phyloP scores from a whole-genome alignment of 2,888 invertebrate species.

The Chrysotoxum bicinctum region DNA sequence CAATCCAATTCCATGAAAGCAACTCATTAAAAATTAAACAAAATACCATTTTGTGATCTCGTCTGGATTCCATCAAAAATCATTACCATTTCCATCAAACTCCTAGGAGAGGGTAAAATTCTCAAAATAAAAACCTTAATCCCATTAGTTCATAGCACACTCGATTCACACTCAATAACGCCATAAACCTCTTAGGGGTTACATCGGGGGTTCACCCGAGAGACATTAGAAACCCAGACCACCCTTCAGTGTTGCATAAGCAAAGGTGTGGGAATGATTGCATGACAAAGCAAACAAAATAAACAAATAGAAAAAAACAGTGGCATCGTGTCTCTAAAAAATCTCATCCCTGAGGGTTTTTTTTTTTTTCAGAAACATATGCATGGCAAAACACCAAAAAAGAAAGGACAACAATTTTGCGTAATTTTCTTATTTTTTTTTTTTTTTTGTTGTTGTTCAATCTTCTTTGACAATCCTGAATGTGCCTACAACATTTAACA shows the following conservation, averaged over 20 bases:
- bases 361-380: conserved; percentile 42
- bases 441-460: background rate
- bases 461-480: background rate
- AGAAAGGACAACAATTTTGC: conserved; percentile 61
- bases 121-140: conserved; percentile 31
- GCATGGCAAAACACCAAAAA: conserved; percentile 26
- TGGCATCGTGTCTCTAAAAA: conserved; percentile 40
- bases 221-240: conserved; percentile 6
- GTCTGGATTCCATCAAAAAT: conserved; percentile 47
- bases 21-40: conserved; percentile 67
- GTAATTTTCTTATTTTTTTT: conserved; percentile 52
- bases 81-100: conserved; percentile 41
- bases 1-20: conserved; percentile 50
- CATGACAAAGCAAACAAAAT: conserved; percentile 13
- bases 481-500: conserved; percentile 58
- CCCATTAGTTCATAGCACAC: conserved; percentile 59
- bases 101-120: background rate
- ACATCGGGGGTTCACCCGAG: conserved; percentile 32
- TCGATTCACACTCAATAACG: conserved; percentile 68
- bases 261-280: conserved; percentile 44
- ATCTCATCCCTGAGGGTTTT: conserved; percentile 46
- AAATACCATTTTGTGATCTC: conserved; percentile 13
- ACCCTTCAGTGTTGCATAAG: conserved; percentile 20
- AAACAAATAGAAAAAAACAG: conserved; percentile 26
- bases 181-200: conserved; percentile 58